Evolutionary conservation across 2,888 invertebrate genomes (phyloP).

Genomic region (Coelopa pilipes): DNA sequence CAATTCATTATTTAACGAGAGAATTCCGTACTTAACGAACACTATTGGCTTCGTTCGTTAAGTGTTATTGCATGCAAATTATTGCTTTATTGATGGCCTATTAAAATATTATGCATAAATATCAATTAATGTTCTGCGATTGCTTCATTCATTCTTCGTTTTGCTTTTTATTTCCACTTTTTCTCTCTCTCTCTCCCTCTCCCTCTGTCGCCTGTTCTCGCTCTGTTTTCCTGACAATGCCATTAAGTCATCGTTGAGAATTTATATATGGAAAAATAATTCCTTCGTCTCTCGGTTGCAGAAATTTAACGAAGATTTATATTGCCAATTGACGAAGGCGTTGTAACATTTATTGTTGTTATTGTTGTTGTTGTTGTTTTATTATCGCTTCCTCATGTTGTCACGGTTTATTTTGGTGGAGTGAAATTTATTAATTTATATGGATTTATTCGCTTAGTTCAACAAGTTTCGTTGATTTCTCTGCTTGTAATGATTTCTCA

Average conservation of each 20-base stretch:
- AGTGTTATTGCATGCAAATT: neutral
- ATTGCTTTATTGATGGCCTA: neutral
- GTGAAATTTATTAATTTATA: too few species aligned
- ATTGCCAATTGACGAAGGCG: neutral
- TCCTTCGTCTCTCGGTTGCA: neutral
- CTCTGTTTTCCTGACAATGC: too few species aligned
- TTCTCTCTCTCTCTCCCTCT: neutral
- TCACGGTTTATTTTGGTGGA: too few species aligned
- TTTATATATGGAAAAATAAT: neutral
- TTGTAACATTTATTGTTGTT: neutral
- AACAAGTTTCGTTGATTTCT: too few species aligned
- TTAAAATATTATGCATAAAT: conserved; percentile 2
- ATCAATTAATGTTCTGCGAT: neutral
- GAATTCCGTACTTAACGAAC: neutral
- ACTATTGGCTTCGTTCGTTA: conserved; percentile 7
- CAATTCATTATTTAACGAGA: too few species aligned
- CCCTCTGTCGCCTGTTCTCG: neutral
- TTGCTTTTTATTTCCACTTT: neutral
- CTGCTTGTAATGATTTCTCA: too few species aligned
- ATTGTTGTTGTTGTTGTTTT: conserved; percentile 3
- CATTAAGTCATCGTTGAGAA: too few species aligned
- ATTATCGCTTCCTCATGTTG: neutral
- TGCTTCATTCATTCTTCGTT: neutral
- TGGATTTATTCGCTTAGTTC: too few species aligned
- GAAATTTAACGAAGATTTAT: conserved; percentile 28